phyloP scores from a whole-genome alignment of 2,888 invertebrate genomes.

The Sepiola atlantica region DNA sequence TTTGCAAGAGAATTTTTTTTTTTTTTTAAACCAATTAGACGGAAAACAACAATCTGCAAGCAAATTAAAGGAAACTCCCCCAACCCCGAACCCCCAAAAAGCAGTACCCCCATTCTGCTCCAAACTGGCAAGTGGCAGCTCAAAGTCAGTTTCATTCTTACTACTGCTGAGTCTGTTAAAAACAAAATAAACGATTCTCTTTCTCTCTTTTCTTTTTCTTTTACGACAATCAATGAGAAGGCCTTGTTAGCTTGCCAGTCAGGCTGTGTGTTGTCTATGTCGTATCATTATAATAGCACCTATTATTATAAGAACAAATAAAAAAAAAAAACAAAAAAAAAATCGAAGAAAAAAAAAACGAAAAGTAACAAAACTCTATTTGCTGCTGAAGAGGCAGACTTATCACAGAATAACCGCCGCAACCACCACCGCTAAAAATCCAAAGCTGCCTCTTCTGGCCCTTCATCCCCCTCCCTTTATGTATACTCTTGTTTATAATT shows the following conservation, averaged over 20 bases:
- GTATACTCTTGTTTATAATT: slow-evolving; percentile 39
- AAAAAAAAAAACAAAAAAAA: neutral
- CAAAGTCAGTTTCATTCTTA: slow-evolving; percentile 9
- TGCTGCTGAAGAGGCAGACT: slow-evolving; percentile 46
- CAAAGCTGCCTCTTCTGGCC: slow-evolving; percentile 46
- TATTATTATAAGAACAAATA: slow-evolving; percentile 17
- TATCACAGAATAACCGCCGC: slow-evolving; percentile 10
- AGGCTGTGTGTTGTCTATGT: slow-evolving; percentile 44
- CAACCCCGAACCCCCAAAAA: neutral
- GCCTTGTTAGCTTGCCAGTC: slow-evolving; percentile 48
- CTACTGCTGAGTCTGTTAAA: slow-evolving; percentile 43
- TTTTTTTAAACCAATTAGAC: neutral
- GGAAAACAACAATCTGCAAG: neutral
- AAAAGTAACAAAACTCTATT: neutral
- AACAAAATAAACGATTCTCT: neutral
- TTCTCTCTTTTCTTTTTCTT: slow-evolving; percentile 12
- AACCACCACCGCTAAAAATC: slow-evolving; percentile 41
- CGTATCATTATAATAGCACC: slow-evolving; percentile 32
- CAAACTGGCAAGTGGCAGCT: slow-evolving; percentile 47
- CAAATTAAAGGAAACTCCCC: neutral
- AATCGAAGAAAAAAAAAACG: neutral
- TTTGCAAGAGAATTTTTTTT: neutral
- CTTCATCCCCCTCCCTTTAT: neutral
- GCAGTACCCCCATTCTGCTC: slow-evolving; percentile 46
- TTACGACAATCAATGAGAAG: slow-evolving; percentile 41